These are phyloP conservation scores for Tarsius wallacei DNA, from an alignment of 2,797 vertebrate genomes.

Conservation along the genomic window DNA sequence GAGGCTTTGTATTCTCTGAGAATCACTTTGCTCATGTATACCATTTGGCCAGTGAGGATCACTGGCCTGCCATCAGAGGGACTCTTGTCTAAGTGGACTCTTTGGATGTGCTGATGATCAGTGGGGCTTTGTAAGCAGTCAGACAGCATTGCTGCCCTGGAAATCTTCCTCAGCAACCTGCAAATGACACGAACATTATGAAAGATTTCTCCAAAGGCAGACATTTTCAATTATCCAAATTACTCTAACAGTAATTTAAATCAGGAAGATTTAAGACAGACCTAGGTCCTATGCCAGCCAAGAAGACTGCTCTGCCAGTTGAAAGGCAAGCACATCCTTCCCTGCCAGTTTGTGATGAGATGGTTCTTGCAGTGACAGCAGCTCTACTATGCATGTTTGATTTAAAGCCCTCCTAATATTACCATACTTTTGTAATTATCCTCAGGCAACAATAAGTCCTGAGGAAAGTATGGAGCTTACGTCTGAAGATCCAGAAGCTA, in stretches of 20 bases:
- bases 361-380: conserved; percentile 89
- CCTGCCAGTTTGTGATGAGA: conserved; percentile 86
- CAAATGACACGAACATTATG: conserved; percentile 81
- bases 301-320: conserved; percentile 86
- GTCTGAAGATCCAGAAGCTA: conserved; percentile 81
- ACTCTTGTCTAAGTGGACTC: conserved; percentile 68
- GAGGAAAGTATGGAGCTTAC: conserved; percentile 84
- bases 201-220: conserved; percentile 87
- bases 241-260: conserved; percentile 84
- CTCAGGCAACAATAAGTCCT: conserved; percentile 83
- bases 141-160: neutral
- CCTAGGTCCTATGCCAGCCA: conserved; percentile 86
- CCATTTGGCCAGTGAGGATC: conserved; percentile 72
- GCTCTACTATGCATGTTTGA: conserved; percentile 86
- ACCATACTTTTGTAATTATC: conserved; percentile 90
- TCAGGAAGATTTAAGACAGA: conserved; percentile 89
- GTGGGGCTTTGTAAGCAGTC: conserved; percentile 65
- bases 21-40: neutral
- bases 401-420: conserved; percentile 87
- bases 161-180: conserved; percentile 76
- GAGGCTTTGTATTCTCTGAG: conserved; percentile 47
- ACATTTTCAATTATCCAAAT: conserved; percentile 90
- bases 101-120: conserved; percentile 72
- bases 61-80: conserved; percentile 51
- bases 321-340: conserved; percentile 82